Evolutionary conservation across 2,113 vertebrate species (phyloP), one percentile per base, ranked within the genome.

Genomic region (Glareola pratincola): DNA sequence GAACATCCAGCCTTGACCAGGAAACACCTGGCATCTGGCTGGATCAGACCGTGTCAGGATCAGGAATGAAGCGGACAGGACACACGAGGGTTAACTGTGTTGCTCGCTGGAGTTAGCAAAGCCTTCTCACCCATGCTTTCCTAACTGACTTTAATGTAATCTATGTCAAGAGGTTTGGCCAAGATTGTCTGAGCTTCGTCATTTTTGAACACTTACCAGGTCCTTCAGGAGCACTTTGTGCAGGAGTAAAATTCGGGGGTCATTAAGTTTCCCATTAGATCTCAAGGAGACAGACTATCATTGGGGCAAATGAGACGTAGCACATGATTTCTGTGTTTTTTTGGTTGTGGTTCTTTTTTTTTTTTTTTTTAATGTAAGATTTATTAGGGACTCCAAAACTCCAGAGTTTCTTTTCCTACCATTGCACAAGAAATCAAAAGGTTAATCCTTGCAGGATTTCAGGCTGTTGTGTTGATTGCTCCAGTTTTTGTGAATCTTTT

Each of bases 181-280:
- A 64, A 48, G 83, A 72, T 57, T 77, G 75, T 78, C 79, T 59
- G 88, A 94, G 85, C 83, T 80, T 92, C 80, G 74, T 91, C 80
- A 63, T 93, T 91, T 92, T 86, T 81, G 83, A 84, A 63, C 78
- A 19, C 82, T 96, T 74, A 66, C 30, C 78, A 81, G 90, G 87
- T 91, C 92, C 92, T 96, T 91, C 95, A 93, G 87, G 92, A 94
- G 72, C 77, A 93, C 88, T 96, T 97, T 87, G 80, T 72, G 68
- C 88, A 59, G 88, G 85, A 97, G 81, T 87, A 72, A 56, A 95
- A 96, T 94, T 90, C 71, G 10, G 81, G 94, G 94, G 82, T 93
- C 95, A 83, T 96, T 94, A 93, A 95, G 81, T 91, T 94, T 96
- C 90, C 90, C 90, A 63, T 85, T 94, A 94, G 80, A 78, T 87